These are phyloP conservation scores for Pachycephus smyrnensis DNA, from an alignment of 2,888 invertebrate genomes.

Conservation along the genomic window DNA sequence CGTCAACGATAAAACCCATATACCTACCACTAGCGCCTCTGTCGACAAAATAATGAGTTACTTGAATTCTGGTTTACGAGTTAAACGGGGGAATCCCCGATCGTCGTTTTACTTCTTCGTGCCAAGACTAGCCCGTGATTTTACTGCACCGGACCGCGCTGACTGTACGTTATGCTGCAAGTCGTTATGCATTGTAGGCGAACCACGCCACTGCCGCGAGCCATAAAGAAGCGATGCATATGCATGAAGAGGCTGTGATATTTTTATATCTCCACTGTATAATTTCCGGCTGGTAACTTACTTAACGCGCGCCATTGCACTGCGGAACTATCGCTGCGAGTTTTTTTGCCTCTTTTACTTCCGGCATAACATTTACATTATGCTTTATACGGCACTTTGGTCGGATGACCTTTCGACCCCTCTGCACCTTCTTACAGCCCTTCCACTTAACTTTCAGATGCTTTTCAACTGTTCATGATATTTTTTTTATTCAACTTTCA, in stretches of 20 bases:
- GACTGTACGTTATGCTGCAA: background rate
- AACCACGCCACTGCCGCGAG: background rate
- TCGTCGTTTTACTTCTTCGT: background rate
- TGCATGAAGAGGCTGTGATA: constrained; percentile 32
- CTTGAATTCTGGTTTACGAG: background rate
- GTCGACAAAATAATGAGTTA: background rate
- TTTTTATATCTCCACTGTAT: constrained; percentile 30
- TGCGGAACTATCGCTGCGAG: background rate
- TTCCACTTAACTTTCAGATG: background rate
- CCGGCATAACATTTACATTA: background rate
- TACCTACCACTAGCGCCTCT: background rate
- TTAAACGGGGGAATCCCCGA: background rate
- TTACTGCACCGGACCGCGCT: background rate
- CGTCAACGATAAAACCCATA: background rate
- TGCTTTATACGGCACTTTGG: background rate
- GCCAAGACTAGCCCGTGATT: background rate
- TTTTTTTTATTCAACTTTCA: background rate
- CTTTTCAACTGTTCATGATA: background rate
- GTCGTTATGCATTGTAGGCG: background rate
- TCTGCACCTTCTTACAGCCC: background rate
- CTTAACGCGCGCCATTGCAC: background rate
- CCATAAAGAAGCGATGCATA: constrained; percentile 29
- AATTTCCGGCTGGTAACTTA: constrained; percentile 32
- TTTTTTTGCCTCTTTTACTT: background rate
- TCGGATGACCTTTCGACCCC: background rate